Base-by-base conservation (phyloP, 1,140 invertebrate genomes). In the Diorhabda sublineata region DNA sequence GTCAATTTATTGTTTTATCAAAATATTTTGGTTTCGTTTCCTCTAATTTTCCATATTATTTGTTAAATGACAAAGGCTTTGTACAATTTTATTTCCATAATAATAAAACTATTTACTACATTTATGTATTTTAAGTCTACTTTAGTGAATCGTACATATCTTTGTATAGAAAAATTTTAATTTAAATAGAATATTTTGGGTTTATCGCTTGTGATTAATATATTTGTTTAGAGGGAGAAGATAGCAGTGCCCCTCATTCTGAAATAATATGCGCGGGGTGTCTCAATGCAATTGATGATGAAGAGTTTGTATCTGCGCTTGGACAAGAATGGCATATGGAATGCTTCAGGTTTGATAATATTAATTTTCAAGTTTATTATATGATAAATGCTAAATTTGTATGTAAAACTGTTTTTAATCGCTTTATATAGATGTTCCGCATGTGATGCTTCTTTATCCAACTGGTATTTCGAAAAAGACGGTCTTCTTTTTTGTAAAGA, bases 401-500 rank as follows among this genome's bases (percentile, higher is more conserved):
- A 26, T 26, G 26, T 26, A 26, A 26, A 26, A 26, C 26, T 26
- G 26, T 26, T 26, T 26, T 26, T 26, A 26, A 26, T 26, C 26
- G 1, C 58, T 45, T 63, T 45, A 5, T 58, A 41, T 76, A 94
- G 93, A 79, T 96, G 95, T 82, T 95, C 92, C 42, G 92, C 90
- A 0, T 97, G 95, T 81, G 92, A 94, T 81, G 85, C 85, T 7
- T 84, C 89, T 59, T 82, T 97, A n/a, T 91, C 91, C 4, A 92
- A 88, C 69, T 97, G 94, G 94, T 96, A 96, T 82, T 95, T 96
- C 83, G 94, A 97, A 83, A 96, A 95, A 78, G 90, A 93, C 81
- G 94, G 94, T 0, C 78, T 94, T 58, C 83, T 96, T 8, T 96
- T 94, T 82, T 97, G 95, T 76, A 92, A 93, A 78, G 86, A 90